Evolutionary conservation across 2,888 invertebrate genomes (phyloP).

Genomic region (Nezara viridula): DNA sequence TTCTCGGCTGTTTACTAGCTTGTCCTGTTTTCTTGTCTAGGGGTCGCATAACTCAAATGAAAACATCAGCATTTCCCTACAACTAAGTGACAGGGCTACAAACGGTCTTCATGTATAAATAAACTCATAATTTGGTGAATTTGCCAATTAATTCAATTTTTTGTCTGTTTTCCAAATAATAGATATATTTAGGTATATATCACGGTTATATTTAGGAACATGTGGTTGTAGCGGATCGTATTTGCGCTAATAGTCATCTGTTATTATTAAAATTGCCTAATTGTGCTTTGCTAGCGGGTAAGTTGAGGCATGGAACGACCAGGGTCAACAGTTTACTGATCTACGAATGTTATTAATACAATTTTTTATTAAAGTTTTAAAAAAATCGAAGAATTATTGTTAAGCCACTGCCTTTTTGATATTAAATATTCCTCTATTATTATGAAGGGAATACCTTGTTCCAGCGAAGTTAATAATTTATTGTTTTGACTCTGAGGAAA

Average conservation of each 20-base stretch:
- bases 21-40: background rate
- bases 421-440: background rate
- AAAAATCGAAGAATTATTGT: background rate
- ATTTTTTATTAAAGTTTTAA: background rate
- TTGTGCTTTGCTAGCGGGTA: background rate
- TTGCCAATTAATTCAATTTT: background rate
- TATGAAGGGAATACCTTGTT: background rate
- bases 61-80: conserved; percentile 11
- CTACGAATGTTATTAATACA: background rate
- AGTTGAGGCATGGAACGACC: background rate
- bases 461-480: background rate
- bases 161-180: background rate
- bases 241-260: background rate
- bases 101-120: conserved; percentile 34
- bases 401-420: background rate
- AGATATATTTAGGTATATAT: background rate
- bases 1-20: background rate
- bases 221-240: background rate
- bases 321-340: background rate
- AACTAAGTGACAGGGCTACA: background rate
- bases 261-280: background rate
- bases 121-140: conserved; percentile 34
- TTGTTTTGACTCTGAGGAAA: background rate
- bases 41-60: conserved; percentile 18
- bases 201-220: conserved; percentile 43